phyloP scores from a whole-genome alignment of 1,140 invertebrate species.

The Lutraria rhynchaena region DNA sequence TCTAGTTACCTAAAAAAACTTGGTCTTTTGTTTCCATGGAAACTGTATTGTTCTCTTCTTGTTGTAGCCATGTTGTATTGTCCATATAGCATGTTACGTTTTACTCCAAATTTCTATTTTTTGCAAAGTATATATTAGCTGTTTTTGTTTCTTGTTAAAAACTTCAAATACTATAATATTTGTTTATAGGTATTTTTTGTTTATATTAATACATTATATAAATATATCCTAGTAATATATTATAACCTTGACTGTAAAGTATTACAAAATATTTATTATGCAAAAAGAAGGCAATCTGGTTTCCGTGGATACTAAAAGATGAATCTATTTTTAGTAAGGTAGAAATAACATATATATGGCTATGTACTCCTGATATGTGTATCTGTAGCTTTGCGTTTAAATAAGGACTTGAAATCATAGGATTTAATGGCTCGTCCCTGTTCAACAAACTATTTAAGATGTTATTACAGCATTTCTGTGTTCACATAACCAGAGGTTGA shows the following conservation, averaged over 20 bases:
- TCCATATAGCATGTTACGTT: no score
- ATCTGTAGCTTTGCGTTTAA: slow-evolving; percentile 34
- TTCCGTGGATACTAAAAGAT: slow-evolving; percentile 40
- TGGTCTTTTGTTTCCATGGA: slow-evolving; percentile 39
- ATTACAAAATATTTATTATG: slow-evolving; percentile 35
- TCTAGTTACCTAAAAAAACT: neutral
- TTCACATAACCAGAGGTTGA: no score
- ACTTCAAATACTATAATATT: slow-evolving; percentile 14
- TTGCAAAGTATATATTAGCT: slow-evolving; percentile 9
- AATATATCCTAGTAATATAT: slow-evolving; percentile 26
- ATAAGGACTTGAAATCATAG: slow-evolving; percentile 29
- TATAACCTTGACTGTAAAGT: slow-evolving; percentile 24
- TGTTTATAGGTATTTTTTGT: slow-evolving; percentile 4
- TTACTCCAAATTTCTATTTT: slow-evolving; percentile 5
- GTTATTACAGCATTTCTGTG: no score
- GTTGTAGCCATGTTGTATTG: no score
- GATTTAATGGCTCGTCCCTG: no score
- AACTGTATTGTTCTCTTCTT: slow-evolving; percentile 13
- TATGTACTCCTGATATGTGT: slow-evolving; percentile 16
- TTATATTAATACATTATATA: slow-evolving; percentile 9
- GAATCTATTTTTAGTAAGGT: slow-evolving; percentile 9
- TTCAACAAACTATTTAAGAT: no score
- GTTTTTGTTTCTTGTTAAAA: slow-evolving; percentile 34
- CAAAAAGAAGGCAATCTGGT: slow-evolving; percentile 41
- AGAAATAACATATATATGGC: slow-evolving; percentile 17